Percentiles rank a stretch among this genome's conserved stretches.
phyloP scores from a whole-genome alignment of 2,888 invertebrate genomes.

The Stenotaenia linearis region DNA sequence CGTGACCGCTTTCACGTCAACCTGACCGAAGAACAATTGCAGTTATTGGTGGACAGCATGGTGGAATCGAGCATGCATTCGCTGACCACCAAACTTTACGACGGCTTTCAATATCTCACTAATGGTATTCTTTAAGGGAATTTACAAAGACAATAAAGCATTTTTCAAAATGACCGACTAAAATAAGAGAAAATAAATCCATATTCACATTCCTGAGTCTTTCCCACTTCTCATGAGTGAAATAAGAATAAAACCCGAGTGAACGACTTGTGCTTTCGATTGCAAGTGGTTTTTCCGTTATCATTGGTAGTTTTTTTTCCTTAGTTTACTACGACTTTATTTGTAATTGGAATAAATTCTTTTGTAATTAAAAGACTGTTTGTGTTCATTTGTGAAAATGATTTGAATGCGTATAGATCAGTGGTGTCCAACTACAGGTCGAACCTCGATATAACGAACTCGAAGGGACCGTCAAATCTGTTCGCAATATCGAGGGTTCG shows the following conservation, averaged over 20 bases:
- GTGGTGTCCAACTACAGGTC: too few relatives aligned
- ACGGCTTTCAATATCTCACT: conserved; percentile 98
- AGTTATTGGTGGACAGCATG: conserved; percentile 82
- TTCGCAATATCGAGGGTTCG: too few relatives aligned
- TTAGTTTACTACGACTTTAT: background rate
- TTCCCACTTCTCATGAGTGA: background rate
- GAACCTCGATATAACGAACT: too few relatives aligned
- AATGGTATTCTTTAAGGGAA: conserved; percentile 71
- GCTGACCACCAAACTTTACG: conserved; percentile 93
- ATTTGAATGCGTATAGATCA: too few relatives aligned
- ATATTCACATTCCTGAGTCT: background rate
- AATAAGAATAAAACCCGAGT: background rate
- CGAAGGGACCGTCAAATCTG: too few relatives aligned
- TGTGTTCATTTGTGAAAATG: too few relatives aligned
- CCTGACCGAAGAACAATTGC: conserved; percentile 90
- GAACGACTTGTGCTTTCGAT: background rate
- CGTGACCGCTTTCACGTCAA: conserved; percentile 91
- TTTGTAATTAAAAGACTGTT: background rate
- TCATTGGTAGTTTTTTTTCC: background rate
- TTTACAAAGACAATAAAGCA: background rate
- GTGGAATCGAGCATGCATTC: conserved; percentile 94
- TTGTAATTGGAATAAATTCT: background rate
- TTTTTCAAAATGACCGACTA: background rate
- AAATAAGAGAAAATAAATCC: background rate
- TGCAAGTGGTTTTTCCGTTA: background rate